phyloP scores from a whole-genome alignment of 2,113 vertebrate genomes.

The Callipepla squamata region DNA sequence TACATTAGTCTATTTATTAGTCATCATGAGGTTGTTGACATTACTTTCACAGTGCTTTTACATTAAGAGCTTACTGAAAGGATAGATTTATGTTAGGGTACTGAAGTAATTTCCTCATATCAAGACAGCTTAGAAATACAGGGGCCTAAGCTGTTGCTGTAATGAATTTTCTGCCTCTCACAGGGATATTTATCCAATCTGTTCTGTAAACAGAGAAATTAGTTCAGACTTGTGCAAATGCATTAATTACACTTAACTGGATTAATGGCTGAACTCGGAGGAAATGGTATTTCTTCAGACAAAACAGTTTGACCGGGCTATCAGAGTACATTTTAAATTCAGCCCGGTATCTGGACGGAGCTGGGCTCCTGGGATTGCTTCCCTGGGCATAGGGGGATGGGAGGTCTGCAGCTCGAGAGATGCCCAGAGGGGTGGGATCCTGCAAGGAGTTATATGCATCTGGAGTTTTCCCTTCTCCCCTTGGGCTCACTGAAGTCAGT shows the following conservation, averaged over 20 bases:
- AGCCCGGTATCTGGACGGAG: not conserved
- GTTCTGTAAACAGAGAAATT: slow-evolving; percentile 68
- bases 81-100: slow-evolving; percentile 52
- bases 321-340: not conserved
- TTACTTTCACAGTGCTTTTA: slow-evolving; percentile 63
- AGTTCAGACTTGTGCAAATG: slow-evolving; percentile 59
- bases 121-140: slow-evolving; percentile 62
- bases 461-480: not conserved
- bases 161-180: slow-evolving; percentile 71
- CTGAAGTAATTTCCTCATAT: slow-evolving; percentile 65
- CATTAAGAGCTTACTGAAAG: slow-evolving; percentile 54
- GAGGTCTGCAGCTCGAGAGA: not conserved
- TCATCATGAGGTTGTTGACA: slow-evolving; percentile 61
- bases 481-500: not conserved
- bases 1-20: slow-evolving; percentile 60
- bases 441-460: not conserved
- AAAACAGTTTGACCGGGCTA: slow-evolving; percentile 42
- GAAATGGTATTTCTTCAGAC: slow-evolving; percentile 48
- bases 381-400: not conserved
- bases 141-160: slow-evolving; percentile 42
- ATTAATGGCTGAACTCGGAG: slow-evolving; percentile 62
- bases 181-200: slow-evolving; percentile 67
- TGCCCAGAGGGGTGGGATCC: not conserved
- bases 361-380: not conserved
- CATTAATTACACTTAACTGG: slow-evolving; percentile 68